Evolutionary conservation across 2,113 vertebrate species (phyloP).

Genomic region (Cervus canadensis): DNA sequence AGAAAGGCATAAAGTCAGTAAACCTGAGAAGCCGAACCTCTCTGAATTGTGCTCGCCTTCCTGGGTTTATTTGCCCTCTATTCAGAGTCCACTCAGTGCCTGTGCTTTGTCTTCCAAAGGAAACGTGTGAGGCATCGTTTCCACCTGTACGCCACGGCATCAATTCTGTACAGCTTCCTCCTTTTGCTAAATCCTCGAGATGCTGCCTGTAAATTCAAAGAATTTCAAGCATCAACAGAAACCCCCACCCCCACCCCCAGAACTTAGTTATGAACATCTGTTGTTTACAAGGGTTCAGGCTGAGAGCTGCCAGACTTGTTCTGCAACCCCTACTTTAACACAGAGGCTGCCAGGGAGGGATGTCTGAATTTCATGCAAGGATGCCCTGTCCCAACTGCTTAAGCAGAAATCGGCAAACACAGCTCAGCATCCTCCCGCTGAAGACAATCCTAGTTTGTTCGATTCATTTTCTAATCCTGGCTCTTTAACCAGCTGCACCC

Average conservation of each 20-base stretch:
- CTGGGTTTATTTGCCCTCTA: not conserved
- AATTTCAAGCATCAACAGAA: slow-evolving; percentile 74
- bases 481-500: slow-evolving; percentile 46
- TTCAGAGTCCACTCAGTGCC: not conserved
- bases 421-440: slow-evolving; percentile 54
- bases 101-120: not conserved
- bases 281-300: slow-evolving; percentile 83
- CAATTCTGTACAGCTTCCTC: slow-evolving; percentile 16
- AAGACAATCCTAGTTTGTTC: slow-evolving; percentile 57
- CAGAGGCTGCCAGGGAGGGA: slow-evolving; percentile 76
- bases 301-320: slow-evolving; percentile 80
- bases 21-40: not conserved
- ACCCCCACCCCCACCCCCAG: slow-evolving; percentile 69
- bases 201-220: slow-evolving; percentile 63
- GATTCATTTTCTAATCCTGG: slow-evolving; percentile 60
- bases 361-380: slow-evolving; percentile 79
- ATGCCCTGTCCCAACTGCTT: slow-evolving; percentile 71
- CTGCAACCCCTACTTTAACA: slow-evolving; percentile 74
- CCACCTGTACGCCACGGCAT: slow-evolving; percentile 37
- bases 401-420: slow-evolving; percentile 75
- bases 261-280: slow-evolving; percentile 83
- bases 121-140: not conserved
- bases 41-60: not conserved
- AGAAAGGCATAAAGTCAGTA: not conserved
- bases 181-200: slow-evolving; percentile 40